Evolutionary conservation across 2,888 invertebrate genomes (phyloP).

Genomic region (Halictus quadricinctus): DNA sequence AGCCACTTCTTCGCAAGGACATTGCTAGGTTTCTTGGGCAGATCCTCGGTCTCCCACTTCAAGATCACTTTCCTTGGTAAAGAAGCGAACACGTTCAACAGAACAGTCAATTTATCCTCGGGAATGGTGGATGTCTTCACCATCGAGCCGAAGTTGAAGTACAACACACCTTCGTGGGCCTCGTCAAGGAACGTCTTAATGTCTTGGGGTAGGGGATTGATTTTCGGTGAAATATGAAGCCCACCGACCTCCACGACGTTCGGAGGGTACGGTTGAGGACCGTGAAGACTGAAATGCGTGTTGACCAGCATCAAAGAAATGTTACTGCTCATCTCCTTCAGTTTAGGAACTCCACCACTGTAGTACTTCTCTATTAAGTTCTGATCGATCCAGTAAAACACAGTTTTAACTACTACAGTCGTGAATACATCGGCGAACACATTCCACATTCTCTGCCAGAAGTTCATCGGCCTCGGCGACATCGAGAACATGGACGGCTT

Average conservation of each 20-base stretch:
- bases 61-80: constrained; percentile 89
- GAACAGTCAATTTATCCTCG: constrained; percentile 84
- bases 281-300: constrained; percentile 85
- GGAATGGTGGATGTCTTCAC: constrained; percentile 87
- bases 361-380: constrained; percentile 82
- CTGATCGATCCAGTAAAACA: constrained; percentile 78
- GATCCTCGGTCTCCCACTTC: constrained; percentile 85
- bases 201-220: constrained; percentile 83
- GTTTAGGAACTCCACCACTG: constrained; percentile 83
- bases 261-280: constrained; percentile 84
- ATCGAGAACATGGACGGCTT: constrained; percentile 84
- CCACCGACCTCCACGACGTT: constrained; percentile 84
- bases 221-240: constrained; percentile 70
- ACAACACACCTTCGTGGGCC: constrained; percentile 87
- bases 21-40: constrained; percentile 86
- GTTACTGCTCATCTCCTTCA: constrained; percentile 84
- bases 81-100: constrained; percentile 86
- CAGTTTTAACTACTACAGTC: constrained; percentile 72
- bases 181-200: constrained; percentile 86
- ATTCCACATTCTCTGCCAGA: constrained; percentile 83
- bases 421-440: constrained; percentile 77
- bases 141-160: constrained; percentile 91
- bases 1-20: constrained; percentile 87
- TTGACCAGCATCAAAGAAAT: constrained; percentile 85
- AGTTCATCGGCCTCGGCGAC: constrained; percentile 82